Conservation (phyloP, 2,797 vertebrate genomes). For the Mus minutoides region DNA sequence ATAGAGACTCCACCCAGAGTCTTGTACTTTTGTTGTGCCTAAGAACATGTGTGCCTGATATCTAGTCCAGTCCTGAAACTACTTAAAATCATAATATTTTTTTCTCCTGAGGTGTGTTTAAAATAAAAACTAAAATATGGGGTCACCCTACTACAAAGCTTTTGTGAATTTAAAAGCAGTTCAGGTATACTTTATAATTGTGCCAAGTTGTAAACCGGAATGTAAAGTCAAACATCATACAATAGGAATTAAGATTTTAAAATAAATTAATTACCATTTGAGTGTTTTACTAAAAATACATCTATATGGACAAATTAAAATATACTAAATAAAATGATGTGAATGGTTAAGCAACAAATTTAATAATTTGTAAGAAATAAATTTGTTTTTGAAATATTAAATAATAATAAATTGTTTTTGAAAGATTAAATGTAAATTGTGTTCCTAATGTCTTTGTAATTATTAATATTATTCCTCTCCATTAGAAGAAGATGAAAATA, state of each 20-base stretch:
- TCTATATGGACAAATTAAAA: background rate
- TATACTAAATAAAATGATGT: background rate
- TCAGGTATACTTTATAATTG: background rate
- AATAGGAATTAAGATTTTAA: background rate
- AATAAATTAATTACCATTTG: background rate
- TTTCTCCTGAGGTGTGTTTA: background rate
- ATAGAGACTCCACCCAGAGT: background rate
- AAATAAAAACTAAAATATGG: background rate
- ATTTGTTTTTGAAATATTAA: background rate
- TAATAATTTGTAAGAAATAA: background rate
- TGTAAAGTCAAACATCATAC: background rate
- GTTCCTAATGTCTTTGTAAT: background rate
- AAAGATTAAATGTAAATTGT: background rate
- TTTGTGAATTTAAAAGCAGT: background rate
- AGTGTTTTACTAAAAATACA: background rate
- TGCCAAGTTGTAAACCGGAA: background rate
- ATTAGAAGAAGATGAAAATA: background rate
- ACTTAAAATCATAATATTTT: background rate
- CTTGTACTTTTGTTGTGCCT: background rate
- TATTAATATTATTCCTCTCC: background rate
- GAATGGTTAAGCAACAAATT: background rate
- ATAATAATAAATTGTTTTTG: background rate
- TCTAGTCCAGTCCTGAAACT: background rate
- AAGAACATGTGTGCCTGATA: background rate
- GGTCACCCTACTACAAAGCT: background rate